phyloP scores from a whole-genome alignment of 2,113 vertebrate genomes.

The Meleagris gallopavo region DNA sequence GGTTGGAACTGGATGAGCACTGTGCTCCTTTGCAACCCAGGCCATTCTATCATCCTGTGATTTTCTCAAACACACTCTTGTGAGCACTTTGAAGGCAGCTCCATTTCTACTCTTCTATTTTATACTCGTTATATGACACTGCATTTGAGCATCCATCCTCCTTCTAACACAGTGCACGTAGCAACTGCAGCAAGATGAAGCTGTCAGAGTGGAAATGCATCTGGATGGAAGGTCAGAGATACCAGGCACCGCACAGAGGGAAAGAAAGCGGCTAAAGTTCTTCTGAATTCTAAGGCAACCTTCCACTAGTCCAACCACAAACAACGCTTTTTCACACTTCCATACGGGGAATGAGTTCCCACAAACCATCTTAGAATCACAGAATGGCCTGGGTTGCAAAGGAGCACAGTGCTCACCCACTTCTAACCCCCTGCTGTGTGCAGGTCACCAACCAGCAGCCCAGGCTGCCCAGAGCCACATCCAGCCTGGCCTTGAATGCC shows the following conservation, averaged over 20 bases:
- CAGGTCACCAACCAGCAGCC: too few species aligned
- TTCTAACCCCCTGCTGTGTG: too few species aligned
- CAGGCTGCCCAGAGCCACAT: too few species aligned
- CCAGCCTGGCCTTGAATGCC: too few species aligned
- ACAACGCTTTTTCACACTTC: rapidly evolving
- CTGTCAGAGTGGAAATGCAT: neutral
- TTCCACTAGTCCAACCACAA: rapidly evolving
- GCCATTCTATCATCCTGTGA: too few species aligned
- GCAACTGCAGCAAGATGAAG: neutral
- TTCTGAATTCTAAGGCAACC: neutral
- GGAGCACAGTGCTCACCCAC: too few species aligned
- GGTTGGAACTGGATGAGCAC: too few species aligned
- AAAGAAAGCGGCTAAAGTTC: neutral
- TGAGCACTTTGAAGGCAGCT: neutral
- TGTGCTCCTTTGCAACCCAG: too few species aligned
- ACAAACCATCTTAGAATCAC: neutral
- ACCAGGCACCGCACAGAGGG: neutral
- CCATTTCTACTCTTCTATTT: neutral
- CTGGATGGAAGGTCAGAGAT: neutral
- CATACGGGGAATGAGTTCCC: neutral
- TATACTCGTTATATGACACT: slow-evolving; percentile 10
- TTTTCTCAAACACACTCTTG: neutral
- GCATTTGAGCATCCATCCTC: slow-evolving; percentile 9
- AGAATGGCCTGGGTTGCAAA: too few species aligned
- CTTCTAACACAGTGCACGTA: neutral